Percentiles rank a stretch among this genome's conserved stretches.
phyloP scores from a whole-genome alignment of 30 jellyfish, hydroid and myxozoan species.

The Phacellophora camtschatica region DNA sequence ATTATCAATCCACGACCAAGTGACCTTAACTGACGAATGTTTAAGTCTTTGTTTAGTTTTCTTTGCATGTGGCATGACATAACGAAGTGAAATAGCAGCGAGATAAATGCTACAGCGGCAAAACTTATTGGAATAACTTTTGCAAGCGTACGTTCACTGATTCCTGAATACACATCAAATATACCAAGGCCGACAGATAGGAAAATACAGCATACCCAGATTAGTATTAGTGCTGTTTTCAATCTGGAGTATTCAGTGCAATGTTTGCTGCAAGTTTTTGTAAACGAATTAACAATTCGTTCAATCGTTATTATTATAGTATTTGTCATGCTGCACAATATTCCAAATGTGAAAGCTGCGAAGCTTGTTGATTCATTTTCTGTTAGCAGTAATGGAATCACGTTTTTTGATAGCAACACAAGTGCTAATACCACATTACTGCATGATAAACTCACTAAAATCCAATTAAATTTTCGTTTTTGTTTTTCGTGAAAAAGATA shows the following conservation, averaged over 20 bases:
- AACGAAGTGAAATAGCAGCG: not conserved
- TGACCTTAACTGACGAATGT: constrained; percentile 3
- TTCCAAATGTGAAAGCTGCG: constrained; percentile 41
- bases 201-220: constrained; percentile 39
- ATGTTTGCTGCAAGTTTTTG: not conserved
- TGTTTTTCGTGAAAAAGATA: constrained; percentile 1
- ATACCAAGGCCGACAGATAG: constrained; percentile 21
- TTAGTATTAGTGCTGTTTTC: not conserved
- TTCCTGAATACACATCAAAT: constrained; percentile 27
- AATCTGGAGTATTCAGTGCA: not conserved
- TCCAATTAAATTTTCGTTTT: not conserved
- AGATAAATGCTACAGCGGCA: not conserved
- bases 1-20: constrained; percentile 36
- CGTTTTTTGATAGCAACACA: constrained; percentile 7
- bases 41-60: not conserved
- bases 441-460: constrained; percentile 21
- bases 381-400: constrained; percentile 10
- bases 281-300: not conserved
- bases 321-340: constrained; percentile 25
- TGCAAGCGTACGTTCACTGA: not conserved
- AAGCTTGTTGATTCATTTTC: constrained; percentile 51
- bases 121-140: constrained; percentile 1
- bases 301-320: constrained; percentile 14
- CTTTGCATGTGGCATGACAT: constrained; percentile 6
- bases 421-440: constrained; percentile 33